Base-by-base conservation (phyloP, 2,888 invertebrate species). In the Artemia sp. region DNA sequence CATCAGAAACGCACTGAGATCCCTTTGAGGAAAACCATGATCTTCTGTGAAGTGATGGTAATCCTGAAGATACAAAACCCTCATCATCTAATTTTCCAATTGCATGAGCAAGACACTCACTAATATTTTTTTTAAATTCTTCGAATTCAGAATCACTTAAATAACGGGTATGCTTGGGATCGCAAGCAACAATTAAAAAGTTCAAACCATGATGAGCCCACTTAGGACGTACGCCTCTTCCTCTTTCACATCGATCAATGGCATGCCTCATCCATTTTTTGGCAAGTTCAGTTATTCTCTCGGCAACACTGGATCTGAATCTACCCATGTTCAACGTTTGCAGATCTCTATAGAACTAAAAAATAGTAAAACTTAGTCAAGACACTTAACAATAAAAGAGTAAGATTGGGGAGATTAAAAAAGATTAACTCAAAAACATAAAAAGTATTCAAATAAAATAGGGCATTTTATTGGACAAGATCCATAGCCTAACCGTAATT, bases 171-270 rank as follows among this genome's bases (percentile, higher is more conserved):
- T 90, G 87, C 73, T 86, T 83, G 0, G 92, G 90, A 76, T 92
- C 90, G 76, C 90, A 91, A 0, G 90, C 89, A 66, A 87, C 82
- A 78, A 89, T 86, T 1, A 94, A 81, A 78, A 91, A 93, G 76
- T 93, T 92, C 69, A 93, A 77, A 0, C 93, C 92, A 71, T 90
- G 90, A 76, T 85, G 85, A 5, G 92, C 92, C 92, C 92, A 93
- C 76, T 92, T 82, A 0, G 91, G 90, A 38, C 89, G 79, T 73
- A 88, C 81, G 0, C 91, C 91, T 8, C 90, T 81, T 0, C 90
- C 90, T 1, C 87, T 80, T 76, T 93, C 92, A 77, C 92, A 94
- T 14, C 89, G 83, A 75, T 87, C 85, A 73, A 85, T 83, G 1
- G 91, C 92, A 78, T 93, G 94, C 71, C 83, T 82, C 89, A 92